A percentile compares a stretch with the other conserved stretches of the same genome.
These are phyloP conservation scores for Scrobipalpa costella DNA, from an alignment of 2,888 invertebrate species.

Conservation along the genomic window DNA sequence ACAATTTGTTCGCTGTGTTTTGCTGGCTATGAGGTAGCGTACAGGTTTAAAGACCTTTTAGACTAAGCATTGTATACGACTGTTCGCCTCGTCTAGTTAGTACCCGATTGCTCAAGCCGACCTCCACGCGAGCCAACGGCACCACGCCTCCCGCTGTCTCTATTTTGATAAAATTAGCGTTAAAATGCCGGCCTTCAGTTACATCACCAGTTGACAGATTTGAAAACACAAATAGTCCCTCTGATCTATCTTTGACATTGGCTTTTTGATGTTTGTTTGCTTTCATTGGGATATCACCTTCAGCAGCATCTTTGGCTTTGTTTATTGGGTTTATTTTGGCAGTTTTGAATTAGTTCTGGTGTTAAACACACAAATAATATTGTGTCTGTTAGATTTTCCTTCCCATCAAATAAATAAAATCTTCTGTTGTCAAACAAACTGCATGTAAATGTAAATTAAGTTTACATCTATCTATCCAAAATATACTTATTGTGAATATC, in stretches of 20 bases:
- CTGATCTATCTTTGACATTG: constrained; percentile 13
- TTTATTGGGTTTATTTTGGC: background rate
- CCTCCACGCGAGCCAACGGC: constrained; percentile 29
- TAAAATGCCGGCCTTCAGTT: constrained; percentile 21
- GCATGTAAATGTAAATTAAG: no score
- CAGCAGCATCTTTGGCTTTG: background rate
- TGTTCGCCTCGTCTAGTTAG: constrained; percentile 4
- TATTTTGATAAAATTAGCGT: constrained; percentile 26
- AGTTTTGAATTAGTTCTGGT: background rate
- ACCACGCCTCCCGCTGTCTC: constrained; percentile 23
- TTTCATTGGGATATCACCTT: background rate
- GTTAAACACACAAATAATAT: background rate
- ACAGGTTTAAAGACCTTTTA: background rate
- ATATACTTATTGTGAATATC: no score
- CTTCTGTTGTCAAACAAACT: no score
- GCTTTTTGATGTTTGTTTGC: background rate
- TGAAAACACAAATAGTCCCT: constrained; percentile 9
- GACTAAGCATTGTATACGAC: background rate
- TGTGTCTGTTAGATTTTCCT: background rate
- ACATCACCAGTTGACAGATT: constrained; percentile 22
- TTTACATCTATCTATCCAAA: no score
- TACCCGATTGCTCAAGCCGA: constrained; percentile 30
- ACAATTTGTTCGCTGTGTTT: no score
- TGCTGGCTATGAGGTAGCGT: background rate
- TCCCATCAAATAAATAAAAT: no score